These are phyloP conservation scores for Arbacia lixula DNA, from an alignment of 53 echinoderm and acorn worm genomes.

Conservation along the genomic window DNA sequence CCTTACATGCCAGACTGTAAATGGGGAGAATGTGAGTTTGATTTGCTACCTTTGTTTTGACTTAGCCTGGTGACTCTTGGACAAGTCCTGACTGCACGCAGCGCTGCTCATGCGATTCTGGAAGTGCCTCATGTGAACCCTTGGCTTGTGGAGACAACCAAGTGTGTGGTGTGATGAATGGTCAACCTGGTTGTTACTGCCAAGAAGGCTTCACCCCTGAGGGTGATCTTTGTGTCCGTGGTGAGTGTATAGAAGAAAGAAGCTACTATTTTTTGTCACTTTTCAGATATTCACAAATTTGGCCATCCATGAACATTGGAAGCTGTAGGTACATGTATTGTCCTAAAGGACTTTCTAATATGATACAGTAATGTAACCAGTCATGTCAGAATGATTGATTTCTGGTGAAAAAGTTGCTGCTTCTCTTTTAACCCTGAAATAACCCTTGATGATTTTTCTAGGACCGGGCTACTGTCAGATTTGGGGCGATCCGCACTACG, in stretches of 20 bases:
- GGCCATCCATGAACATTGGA: too few relatives aligned
- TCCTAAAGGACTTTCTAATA: too few relatives aligned
- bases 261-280: not conserved
- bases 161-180: constrained; percentile 55
- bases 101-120: constrained; percentile 55
- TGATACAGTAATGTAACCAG: too few relatives aligned
- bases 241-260: constrained; percentile 21
- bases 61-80: constrained; percentile 51
- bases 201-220: constrained; percentile 58
- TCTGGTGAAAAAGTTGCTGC: too few relatives aligned
- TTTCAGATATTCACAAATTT: constrained; percentile 23
- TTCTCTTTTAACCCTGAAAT: too few relatives aligned
- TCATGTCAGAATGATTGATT: too few relatives aligned
- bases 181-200: constrained; percentile 65
- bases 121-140: constrained; percentile 18
- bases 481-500: constrained; percentile 70
- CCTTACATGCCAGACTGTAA: too few relatives aligned
- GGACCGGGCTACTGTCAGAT: constrained; percentile 9
- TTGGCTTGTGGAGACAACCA: constrained; percentile 46
- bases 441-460: too few relatives aligned
- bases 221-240: constrained; percentile 57
- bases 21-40: too few relatives aligned
- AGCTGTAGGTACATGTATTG: too few relatives aligned
- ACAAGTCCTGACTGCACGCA: constrained; percentile 50
- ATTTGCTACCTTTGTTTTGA: too few relatives aligned